These are phyloP conservation scores for Leucophora obtusa DNA, from an alignment of 2,888 invertebrate genomes.

Conservation along the genomic window DNA sequence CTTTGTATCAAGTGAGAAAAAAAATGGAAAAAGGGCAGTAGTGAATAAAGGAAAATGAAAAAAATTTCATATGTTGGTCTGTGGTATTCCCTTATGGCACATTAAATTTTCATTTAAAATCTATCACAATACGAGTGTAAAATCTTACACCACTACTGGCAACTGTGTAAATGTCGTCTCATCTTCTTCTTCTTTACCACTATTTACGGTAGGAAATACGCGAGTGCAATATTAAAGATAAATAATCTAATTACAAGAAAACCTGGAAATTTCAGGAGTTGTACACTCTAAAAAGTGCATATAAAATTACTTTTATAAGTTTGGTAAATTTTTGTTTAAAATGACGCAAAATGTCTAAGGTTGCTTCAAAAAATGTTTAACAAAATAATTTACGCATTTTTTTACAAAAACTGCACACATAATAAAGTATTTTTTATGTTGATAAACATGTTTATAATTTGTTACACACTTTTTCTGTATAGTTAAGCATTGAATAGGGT, in stretches of 20 bases:
- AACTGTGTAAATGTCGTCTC: background rate
- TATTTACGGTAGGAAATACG: background rate
- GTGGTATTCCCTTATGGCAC: conserved; percentile 38
- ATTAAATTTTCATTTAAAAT: conserved; percentile 65
- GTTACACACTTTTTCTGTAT: too few relatives aligned
- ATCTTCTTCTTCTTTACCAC: background rate
- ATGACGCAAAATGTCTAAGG: too few relatives aligned
- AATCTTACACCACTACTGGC: background rate
- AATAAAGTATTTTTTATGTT: too few relatives aligned
- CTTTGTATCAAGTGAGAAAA: conserved; percentile 13
- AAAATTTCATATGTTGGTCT: conserved; percentile 17
- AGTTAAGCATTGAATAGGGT: too few relatives aligned
- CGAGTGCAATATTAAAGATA: conserved; percentile 49
- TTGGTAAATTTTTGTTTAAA: too few relatives aligned
- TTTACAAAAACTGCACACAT: too few relatives aligned
- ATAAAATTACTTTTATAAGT: too few relatives aligned
- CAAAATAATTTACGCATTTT: too few relatives aligned
- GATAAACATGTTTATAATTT: too few relatives aligned
- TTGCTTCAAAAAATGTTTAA: too few relatives aligned
- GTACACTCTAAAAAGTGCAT: too few relatives aligned
- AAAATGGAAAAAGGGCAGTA: conserved; percentile 2
- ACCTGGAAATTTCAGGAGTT: conserved; percentile 18
- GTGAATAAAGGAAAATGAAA: background rate
- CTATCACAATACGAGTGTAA: conserved; percentile 49
- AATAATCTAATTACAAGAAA: conserved; percentile 61